phyloP scores from a whole-genome alignment of 2,888 invertebrate genomes.

The Drosophila bunnanda region DNA sequence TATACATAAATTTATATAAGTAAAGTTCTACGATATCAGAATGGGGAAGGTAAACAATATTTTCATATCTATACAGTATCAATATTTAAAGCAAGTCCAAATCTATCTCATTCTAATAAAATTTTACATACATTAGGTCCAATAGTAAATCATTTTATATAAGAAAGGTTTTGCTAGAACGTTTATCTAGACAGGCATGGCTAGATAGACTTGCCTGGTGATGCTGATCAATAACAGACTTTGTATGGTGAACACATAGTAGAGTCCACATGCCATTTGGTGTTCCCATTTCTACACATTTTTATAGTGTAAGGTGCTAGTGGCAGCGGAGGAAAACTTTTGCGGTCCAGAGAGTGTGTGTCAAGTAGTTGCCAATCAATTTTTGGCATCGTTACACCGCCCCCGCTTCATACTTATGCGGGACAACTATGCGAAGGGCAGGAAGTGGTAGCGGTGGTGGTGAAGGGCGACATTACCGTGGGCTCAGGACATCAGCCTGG shows the following conservation, averaged over 20 bases:
- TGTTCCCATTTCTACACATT: not conserved
- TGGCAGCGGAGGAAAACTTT: slow-evolving; percentile 16
- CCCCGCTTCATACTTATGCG: slow-evolving; percentile 31
- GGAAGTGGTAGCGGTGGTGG: not conserved
- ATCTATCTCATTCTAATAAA: too few relatives aligned
- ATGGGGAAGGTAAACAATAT: too few relatives aligned
- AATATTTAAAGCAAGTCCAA: too few relatives aligned
- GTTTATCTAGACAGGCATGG: too few relatives aligned
- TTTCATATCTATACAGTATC: too few relatives aligned
- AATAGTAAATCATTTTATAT: not conserved
- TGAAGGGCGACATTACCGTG: slow-evolving; percentile 14
- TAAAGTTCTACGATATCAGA: not conserved
- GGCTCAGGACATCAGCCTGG: slow-evolving; percentile 20
- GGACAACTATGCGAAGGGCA: not conserved
- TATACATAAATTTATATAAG: not conserved
- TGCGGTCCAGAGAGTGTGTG: slow-evolving; percentile 29
- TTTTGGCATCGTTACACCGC: slow-evolving; percentile 64
- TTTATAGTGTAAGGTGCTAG: slow-evolving; percentile 4
- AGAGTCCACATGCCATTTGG: not conserved
- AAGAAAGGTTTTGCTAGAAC: not conserved
- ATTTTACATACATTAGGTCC: too few relatives aligned
- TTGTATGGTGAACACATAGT: not conserved
- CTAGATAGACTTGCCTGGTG: not conserved
- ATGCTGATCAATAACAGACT: not conserved
- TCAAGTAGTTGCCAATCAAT: slow-evolving; percentile 76